Conservation (phyloP, 1,140 invertebrate genomes). For the Contarinia nasturtii region DNA sequence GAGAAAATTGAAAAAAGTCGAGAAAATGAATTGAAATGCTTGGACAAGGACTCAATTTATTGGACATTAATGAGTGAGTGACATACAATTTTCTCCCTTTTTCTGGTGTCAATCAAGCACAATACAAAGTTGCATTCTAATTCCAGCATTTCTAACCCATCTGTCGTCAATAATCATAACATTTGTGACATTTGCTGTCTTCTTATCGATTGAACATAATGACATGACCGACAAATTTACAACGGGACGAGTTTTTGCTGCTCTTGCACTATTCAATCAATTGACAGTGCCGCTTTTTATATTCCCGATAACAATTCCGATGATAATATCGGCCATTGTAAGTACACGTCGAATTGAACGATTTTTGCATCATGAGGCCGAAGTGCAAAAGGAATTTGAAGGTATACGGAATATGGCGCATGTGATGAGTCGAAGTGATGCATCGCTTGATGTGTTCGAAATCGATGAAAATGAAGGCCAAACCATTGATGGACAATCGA, state of each 20-base stretch:
- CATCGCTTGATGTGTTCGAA: constrained; percentile 21
- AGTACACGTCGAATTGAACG: constrained; percentile 42
- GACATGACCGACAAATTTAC: constrained; percentile 32
- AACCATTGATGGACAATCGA: not conserved
- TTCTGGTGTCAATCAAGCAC: not conserved
- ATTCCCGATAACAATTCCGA: constrained; percentile 57
- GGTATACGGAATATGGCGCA: constrained; percentile 21
- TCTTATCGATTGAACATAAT: constrained; percentile 19
- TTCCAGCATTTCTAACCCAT: constrained; percentile 52
- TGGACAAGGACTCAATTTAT: constrained; percentile 54
- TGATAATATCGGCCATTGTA: constrained; percentile 54
- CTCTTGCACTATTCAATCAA: constrained; percentile 61
- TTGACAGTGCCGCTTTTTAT: constrained; percentile 59
- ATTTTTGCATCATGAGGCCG: constrained; percentile 41
- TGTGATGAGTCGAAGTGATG: constrained; percentile 22
- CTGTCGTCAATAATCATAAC: constrained; percentile 49
- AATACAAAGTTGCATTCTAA: constrained; percentile 7
- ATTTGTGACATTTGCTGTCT: constrained; percentile 47
- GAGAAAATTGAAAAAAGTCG: constrained; percentile 42
- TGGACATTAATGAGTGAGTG: constrained; percentile 51
- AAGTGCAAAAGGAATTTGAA: constrained; percentile 36
- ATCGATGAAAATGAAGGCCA: not conserved
- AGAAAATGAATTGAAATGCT: constrained; percentile 45
- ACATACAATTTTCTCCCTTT: constrained; percentile 1
- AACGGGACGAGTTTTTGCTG: constrained; percentile 51